phyloP scores from a whole-genome alignment of 1,140 invertebrate genomes.

The Apolygus lucorum region DNA sequence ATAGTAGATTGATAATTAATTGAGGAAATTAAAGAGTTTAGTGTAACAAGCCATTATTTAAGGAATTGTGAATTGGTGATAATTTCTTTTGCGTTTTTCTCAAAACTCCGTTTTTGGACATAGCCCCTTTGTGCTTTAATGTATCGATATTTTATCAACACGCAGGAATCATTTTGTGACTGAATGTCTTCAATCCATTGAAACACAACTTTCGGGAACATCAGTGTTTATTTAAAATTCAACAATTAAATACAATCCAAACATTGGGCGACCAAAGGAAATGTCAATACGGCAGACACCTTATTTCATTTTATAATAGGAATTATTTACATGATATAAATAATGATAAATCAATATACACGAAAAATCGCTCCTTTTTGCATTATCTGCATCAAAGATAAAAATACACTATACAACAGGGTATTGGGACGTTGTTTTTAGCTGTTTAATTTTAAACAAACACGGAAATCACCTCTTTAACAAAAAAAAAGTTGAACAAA shows the following conservation, averaged over 20 bases:
- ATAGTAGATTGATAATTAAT: no score
- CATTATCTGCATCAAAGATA: not conserved
- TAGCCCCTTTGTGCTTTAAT: no score
- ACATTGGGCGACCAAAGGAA: not conserved
- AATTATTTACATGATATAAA: not conserved
- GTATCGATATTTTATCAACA: no score
- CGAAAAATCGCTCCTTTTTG: not conserved
- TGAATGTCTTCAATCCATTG: no score
- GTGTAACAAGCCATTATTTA: no score
- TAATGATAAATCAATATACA: not conserved
- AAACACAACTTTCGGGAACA: not conserved
- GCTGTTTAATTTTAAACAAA: slow-evolving; percentile 3
- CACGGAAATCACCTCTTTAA: not conserved
- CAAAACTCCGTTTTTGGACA: no score
- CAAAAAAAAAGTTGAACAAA: not conserved
- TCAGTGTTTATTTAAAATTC: slow-evolving; percentile 7
- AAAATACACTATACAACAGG: slow-evolving; percentile 8
- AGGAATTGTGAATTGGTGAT: no score
- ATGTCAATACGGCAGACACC: not conserved
- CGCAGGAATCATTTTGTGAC: no score
- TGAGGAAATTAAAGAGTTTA: no score
- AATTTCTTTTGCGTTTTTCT: no score
- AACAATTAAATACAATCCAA: not conserved
- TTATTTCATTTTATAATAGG: not conserved
- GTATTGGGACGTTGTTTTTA: not conserved